phyloP scores from a whole-genome alignment of 1,140 invertebrate genomes.

The Periplaneta americana region DNA sequence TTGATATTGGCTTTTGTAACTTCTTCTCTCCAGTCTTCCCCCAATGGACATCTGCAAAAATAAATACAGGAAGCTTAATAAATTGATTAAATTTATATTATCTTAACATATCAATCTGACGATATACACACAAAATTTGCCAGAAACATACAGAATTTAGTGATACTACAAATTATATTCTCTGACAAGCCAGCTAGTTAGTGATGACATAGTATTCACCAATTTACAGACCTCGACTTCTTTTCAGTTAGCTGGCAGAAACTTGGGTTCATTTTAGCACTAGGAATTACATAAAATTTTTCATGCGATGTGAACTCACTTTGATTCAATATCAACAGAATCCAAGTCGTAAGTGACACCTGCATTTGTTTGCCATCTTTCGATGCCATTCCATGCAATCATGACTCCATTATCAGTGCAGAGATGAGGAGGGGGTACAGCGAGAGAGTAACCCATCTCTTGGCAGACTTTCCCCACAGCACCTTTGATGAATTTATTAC shows the following conservation, averaged over 20 bases:
- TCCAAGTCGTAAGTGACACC: constrained; percentile 39
- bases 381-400: constrained; percentile 97
- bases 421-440: constrained; percentile 73
- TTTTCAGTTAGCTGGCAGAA: not conserved
- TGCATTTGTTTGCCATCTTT: constrained; percentile 47
- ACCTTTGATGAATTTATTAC: constrained; percentile 76
- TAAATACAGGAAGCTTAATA: too few species aligned
- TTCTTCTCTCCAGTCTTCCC: constrained; percentile 31
- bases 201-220: not conserved
- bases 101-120: too few species aligned
- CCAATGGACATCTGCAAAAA: constrained; percentile 35
- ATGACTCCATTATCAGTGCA: constrained; percentile 99
- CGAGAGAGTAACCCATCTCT: constrained; percentile 56
- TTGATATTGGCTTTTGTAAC: constrained; percentile 34
- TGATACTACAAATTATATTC: not conserved
- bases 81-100: too few species aligned
- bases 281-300: not conserved
- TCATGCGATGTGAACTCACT: not conserved
- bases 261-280: not conserved
- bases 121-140: too few species aligned
- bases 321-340: constrained; percentile 29
- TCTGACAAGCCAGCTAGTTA: not conserved
- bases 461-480: constrained; percentile 62
- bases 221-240: not conserved
- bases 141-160: too few species aligned